Evolutionary conservation across 2,113 vertebrate species (phyloP).

Genomic region (Elachura formosa): DNA sequence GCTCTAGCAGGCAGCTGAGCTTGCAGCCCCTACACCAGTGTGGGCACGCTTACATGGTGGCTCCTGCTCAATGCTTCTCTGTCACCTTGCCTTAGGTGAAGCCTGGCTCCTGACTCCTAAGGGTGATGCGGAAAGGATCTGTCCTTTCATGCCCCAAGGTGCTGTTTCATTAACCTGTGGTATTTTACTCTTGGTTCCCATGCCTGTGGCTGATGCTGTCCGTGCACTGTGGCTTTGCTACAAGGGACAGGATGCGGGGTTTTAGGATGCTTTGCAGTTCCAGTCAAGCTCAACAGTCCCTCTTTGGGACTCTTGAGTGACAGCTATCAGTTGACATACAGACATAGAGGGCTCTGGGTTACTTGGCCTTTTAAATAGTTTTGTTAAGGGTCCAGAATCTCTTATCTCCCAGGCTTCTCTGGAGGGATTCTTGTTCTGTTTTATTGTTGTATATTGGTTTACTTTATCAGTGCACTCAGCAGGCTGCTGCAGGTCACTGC

Average conservation of each 20-base stretch:
- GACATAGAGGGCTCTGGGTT: neutral
- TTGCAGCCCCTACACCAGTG: neutral
- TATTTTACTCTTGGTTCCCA: fast-evolving
- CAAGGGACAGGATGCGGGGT: neutral
- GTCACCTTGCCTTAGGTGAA: neutral
- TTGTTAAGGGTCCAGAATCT: neutral
- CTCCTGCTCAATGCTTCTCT: neutral
- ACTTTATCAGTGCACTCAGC: neutral
- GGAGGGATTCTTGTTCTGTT: neutral
- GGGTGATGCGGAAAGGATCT: neutral
- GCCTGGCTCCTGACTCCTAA: neutral
- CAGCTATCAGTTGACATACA: neutral
- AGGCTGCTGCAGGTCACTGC: neutral
- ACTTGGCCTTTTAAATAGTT: neutral
- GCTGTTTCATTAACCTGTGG: neutral
- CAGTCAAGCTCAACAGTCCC: neutral
- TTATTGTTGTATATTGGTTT: neutral
- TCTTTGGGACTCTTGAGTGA: neutral
- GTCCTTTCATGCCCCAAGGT: neutral
- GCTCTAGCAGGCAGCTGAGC: neutral
- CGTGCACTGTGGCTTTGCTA: neutral
- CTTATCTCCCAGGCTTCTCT: neutral
- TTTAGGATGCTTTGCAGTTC: neutral
- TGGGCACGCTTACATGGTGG: neutral
- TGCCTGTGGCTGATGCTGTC: fast-evolving